Evolutionary conservation across 2,888 invertebrate species (phyloP).

Genomic region (Trypoxylon attenuatum): DNA sequence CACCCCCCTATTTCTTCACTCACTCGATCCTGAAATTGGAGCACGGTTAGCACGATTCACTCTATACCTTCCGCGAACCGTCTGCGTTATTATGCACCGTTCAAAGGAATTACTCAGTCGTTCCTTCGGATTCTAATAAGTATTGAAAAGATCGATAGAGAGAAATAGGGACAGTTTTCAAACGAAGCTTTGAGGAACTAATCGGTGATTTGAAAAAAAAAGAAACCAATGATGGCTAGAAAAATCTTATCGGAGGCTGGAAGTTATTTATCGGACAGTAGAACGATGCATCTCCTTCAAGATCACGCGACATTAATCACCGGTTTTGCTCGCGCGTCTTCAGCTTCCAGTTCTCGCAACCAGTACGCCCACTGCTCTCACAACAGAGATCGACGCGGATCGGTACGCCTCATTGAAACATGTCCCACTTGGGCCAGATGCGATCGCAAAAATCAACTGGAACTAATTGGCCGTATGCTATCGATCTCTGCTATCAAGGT

Average conservation of each 20-base stretch:
- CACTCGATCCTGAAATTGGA: no score
- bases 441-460: not conserved
- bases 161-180: no score
- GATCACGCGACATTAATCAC: slow-evolving; percentile 31
- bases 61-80: no score
- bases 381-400: slow-evolving; percentile 5
- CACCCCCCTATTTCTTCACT: no score
- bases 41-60: no score
- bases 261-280: not conserved
- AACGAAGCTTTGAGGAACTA: no score
- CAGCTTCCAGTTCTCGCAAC: slow-evolving; percentile 31
- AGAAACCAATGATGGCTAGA: slow-evolving; percentile 23
- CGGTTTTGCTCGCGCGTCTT: not conserved
- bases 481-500: not conserved
- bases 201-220: no score
- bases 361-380: not conserved
- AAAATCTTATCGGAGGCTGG: slow-evolving; percentile 25
- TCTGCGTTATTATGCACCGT: no score
- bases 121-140: no score
- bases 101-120: no score
- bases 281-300: slow-evolving; percentile 21
- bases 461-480: not conserved
- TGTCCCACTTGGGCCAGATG: not conserved
- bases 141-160: no score
- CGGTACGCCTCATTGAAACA: slow-evolving; percentile 3